Evolutionary conservation across 1,140 invertebrate species (phyloP).

Genomic region (Dendroctonus valens): DNA sequence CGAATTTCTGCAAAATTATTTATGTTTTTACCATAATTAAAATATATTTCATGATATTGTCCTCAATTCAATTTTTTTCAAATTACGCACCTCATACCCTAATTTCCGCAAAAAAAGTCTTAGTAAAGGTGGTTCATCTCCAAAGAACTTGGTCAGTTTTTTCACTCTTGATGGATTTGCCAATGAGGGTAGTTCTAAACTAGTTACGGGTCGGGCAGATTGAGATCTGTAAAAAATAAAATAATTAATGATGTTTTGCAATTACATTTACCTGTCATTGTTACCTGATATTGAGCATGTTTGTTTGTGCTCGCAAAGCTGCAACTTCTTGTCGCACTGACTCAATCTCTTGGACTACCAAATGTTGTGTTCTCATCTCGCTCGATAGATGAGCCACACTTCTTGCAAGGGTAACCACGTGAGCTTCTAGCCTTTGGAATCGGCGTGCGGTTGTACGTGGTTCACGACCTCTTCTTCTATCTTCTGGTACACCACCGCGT

Average conservation of each 20-base stretch:
- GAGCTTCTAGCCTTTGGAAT: slow-evolving; percentile 86
- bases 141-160: slow-evolving; percentile 88
- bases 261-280: neutral
- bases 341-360: slow-evolving; percentile 89
- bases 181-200: slow-evolving; percentile 63
- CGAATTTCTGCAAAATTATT: slow-evolving; percentile 76
- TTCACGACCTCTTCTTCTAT: slow-evolving; percentile 73
- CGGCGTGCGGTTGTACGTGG: slow-evolving; percentile 81
- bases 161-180: slow-evolving; percentile 82
- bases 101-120: slow-evolving; percentile 87
- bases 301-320: slow-evolving; percentile 69
- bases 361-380: slow-evolving; percentile 87
- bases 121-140: slow-evolving; percentile 87
- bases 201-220: slow-evolving; percentile 49
- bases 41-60: too few relatives aligned
- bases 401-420: slow-evolving; percentile 86
- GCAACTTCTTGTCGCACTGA: slow-evolving; percentile 80
- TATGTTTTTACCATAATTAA: neutral
- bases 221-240: slow-evolving; percentile 50
- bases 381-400: slow-evolving; percentile 91
- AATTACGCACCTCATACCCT: slow-evolving; percentile 77
- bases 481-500: slow-evolving; percentile 52
- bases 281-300: slow-evolving; percentile 56
- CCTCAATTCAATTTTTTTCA: too few relatives aligned
- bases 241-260: neutral